These are phyloP conservation scores for Eremophila alpestris DNA, from an alignment of 2,797 vertebrate genomes.

Conservation along the genomic window DNA sequence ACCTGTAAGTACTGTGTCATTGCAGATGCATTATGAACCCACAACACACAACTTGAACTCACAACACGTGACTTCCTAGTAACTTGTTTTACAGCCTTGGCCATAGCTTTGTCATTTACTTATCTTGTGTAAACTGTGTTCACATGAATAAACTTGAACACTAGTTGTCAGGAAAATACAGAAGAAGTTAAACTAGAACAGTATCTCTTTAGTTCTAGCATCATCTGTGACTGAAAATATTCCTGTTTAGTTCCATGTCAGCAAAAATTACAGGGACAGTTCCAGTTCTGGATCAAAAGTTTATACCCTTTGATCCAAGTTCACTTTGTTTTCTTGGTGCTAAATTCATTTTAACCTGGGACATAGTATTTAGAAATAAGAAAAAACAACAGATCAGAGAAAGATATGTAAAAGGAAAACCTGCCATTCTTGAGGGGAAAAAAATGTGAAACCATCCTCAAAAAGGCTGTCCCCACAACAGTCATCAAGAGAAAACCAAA, in stretches of 20 bases:
- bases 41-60: accelerated
- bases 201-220: not conserved
- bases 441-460: not conserved
- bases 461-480: not conserved
- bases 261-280: not conserved
- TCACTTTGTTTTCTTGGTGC: not conserved
- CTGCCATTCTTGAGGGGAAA: not conserved
- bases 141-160: not conserved
- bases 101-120: not conserved
- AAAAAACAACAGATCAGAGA: not conserved
- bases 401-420: not conserved
- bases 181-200: not conserved
- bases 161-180: not conserved
- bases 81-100: not conserved
- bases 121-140: not conserved
- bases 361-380: not conserved
- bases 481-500: not conserved
- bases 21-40: not conserved
- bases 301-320: not conserved
- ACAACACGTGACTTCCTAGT: accelerated
- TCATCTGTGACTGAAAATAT: not conserved
- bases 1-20: not conserved
- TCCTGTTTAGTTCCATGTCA: not conserved
- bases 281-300: not conserved
- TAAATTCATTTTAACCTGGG: not conserved